Base-by-base conservation (phyloP, 2,797 vertebrate genomes). In the Macroramphosus scolopax region DNA sequence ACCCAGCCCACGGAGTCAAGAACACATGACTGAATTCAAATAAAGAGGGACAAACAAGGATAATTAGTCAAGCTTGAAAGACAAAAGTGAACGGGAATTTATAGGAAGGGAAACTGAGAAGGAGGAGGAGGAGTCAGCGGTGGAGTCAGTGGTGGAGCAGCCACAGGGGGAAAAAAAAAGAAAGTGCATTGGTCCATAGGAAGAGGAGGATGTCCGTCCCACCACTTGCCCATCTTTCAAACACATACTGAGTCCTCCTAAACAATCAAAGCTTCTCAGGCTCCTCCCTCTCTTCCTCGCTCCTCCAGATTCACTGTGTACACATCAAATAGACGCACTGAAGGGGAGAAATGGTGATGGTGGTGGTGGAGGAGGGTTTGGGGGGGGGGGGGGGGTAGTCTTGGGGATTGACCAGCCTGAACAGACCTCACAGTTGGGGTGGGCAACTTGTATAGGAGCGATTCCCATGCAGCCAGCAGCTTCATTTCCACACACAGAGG, bases 31-130 rank as follows among this genome's bases (percentile, higher is more conserved):
- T 87, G 89, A 64, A 78, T 86, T 81, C 87, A 89, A 86, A 91
- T 87, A 86, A 89, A 87, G 85, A 88, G 86, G 82, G 85, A 90
- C 89, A 92, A 92, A 92, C 89, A 89, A 86, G 88, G 87, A 81
- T 88, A 90, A 91, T 91, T 91, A 91, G 90, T 91, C 89, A 90
- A 87, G 85, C 83, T 69, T 88, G 87, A 87, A 88, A 89, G 84
- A 91, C 89, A 90, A 90, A 83, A 69, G 70, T 78, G 68, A 87
- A 78, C 44, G 44, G 83, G 83, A 80, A 83, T 89, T 88, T 87
- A 88, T 80, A 81, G 70, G 75, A 72, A 77, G 68, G 69, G 67
- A 78, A 84, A 72, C 78, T 55, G 68, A 83, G 83, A 80, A 65
- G 38, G 75, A 50, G 75, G 49, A 75, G 86, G 84, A n/a, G 82